Conservation (phyloP, 2,113 vertebrate genomes). For the Platichthys flesus region DNA sequence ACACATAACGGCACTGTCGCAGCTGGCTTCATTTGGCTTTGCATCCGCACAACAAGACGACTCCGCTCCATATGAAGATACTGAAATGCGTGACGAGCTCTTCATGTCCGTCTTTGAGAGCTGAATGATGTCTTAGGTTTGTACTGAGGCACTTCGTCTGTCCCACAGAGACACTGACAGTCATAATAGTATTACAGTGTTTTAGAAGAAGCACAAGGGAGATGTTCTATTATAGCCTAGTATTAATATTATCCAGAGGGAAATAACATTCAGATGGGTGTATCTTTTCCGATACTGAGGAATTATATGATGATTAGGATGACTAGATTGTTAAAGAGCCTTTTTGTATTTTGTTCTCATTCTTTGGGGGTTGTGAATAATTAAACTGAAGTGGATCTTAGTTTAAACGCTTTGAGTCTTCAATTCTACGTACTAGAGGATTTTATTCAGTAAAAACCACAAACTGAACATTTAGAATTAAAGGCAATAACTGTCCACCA, state of each 20-base stretch:
- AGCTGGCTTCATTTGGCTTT: conserved; percentile 4
- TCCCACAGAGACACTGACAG: background rate
- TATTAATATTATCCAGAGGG: conserved; percentile 51
- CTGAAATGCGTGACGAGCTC: conserved; percentile 17
- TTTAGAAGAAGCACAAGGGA: conserved; percentile 70
- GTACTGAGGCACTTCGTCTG: background rate
- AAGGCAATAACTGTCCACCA: too few species aligned
- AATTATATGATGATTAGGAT: conserved; percentile 44
- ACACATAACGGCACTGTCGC: background rate
- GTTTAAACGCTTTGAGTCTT: conserved; percentile 21
- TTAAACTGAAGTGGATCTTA: conserved; percentile 80
- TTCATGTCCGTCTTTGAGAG: conserved; percentile 3
- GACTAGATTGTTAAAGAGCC: conserved; percentile 73
- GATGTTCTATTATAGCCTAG: conserved; percentile 47
- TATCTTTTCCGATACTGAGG: conserved; percentile 19
- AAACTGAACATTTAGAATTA: too few species aligned
- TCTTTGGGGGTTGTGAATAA: conserved; percentile 76
- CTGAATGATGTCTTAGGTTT: background rate
- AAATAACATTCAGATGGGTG: conserved; percentile 28
- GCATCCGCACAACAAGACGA: background rate
- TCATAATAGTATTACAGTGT: conserved; percentile 39
- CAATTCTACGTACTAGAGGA: background rate
- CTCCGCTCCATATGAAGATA: conserved; percentile 2
- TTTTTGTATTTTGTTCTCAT: conserved; percentile 62
- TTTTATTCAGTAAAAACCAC: too few species aligned